These are phyloP conservation scores for Dasypolia templi DNA, from an alignment of 2,888 invertebrate genomes.

Conservation along the genomic window DNA sequence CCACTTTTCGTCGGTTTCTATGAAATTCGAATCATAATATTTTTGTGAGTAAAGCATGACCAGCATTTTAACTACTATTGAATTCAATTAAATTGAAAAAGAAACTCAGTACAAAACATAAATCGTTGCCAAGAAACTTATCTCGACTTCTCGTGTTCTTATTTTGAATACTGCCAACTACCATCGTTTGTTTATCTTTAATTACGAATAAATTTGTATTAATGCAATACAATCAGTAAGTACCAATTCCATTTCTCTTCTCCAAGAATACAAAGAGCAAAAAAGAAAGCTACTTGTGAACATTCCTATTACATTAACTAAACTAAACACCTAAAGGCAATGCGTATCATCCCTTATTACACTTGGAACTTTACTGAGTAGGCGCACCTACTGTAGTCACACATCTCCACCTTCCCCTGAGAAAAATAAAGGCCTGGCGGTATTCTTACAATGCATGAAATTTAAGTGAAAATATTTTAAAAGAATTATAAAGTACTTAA, in stretches of 20 bases:
- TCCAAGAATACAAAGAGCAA: not conserved
- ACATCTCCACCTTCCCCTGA: too few relatives aligned
- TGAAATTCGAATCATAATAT: not conserved
- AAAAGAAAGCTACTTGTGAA: not conserved
- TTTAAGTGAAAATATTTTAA: too few relatives aligned
- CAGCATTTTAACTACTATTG: not conserved
- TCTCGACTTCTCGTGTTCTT: not conserved
- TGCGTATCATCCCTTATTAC: too few relatives aligned
- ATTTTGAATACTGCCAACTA: not conserved
- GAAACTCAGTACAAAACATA: not conserved
- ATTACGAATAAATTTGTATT: not conserved
- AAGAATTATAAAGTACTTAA: too few relatives aligned
- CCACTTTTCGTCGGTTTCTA: not conserved
- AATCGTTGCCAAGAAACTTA: not conserved
- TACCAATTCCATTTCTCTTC: conserved; percentile 1
- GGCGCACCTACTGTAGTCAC: too few relatives aligned
- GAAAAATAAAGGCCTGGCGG: too few relatives aligned
- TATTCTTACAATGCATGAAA: too few relatives aligned
- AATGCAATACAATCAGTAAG: too few relatives aligned
- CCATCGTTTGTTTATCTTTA: not conserved
- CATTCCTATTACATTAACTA: conserved; percentile 22
- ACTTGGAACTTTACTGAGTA: too few relatives aligned
- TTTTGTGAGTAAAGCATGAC: not conserved
- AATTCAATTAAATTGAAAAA: too few relatives aligned
- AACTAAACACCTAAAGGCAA: conserved; percentile 1